phyloP scores from a whole-genome alignment of 2,113 vertebrate species.

The Lophochroa leadbeateri region DNA sequence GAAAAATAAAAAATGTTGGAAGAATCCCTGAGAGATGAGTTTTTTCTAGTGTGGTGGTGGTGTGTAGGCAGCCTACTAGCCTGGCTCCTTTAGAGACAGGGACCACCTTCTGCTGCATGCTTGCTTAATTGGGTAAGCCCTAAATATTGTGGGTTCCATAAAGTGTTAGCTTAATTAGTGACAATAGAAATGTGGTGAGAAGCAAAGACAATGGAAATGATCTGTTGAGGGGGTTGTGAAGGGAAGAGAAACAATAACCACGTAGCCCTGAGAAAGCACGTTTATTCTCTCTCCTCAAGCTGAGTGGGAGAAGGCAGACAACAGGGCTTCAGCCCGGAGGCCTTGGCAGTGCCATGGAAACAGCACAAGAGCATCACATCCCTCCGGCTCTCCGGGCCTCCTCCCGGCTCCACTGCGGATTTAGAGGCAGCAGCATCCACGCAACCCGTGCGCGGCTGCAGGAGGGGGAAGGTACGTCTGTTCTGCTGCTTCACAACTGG shows the following conservation, averaged over 20 bases:
- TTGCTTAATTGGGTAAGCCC: not conserved
- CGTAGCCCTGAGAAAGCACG: not conserved
- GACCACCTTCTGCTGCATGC: not conserved
- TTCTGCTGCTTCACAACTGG: not conserved
- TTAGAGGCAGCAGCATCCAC: not conserved
- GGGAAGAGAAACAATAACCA: not conserved
- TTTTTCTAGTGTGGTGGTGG: not conserved
- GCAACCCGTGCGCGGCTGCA: not conserved
- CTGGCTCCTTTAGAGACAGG: not conserved
- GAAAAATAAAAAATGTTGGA: not conserved
- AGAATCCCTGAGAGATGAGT: accelerated
- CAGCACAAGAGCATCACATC: not conserved
- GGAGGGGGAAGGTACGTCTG: not conserved
- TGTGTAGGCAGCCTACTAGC: not conserved
- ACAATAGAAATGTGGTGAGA: not conserved
- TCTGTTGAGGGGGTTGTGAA: not conserved
- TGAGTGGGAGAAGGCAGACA: not conserved
- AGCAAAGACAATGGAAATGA: not conserved
- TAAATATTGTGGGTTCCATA: accelerated
- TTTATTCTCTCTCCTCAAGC: not conserved
- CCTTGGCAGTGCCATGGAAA: slow-evolving; percentile 44
- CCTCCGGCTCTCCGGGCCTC: not conserved
- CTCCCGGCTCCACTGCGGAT: not conserved
- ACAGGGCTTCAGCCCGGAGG: not conserved
- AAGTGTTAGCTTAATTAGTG: not conserved